Percentiles rank a stretch among this genome's conserved stretches.
Conservation (phyloP, 2,797 vertebrate species). For the Limosa lapponica region DNA sequence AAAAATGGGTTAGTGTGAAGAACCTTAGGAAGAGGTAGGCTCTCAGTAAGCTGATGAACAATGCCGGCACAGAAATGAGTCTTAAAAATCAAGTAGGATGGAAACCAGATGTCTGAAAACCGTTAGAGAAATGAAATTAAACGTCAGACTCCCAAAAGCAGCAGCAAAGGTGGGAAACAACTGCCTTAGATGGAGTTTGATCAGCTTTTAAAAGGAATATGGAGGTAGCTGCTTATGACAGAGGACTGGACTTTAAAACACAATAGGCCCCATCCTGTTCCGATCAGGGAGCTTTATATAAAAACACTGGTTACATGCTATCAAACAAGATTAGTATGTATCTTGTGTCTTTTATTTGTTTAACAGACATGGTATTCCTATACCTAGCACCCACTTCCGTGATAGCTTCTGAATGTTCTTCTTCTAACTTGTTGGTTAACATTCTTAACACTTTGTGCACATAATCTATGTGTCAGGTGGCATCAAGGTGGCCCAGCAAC, state of each 20-base stretch:
- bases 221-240: background rate
- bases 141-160: background rate
- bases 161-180: background rate
- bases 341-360: background rate
- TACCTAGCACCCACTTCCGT: background rate
- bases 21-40: background rate
- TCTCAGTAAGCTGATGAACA: background rate
- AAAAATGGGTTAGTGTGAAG: background rate
- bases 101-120: background rate
- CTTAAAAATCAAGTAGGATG: background rate
- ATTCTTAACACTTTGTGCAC: background rate
- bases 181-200: background rate
- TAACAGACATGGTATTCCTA: background rate
- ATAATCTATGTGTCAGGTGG: background rate
- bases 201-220: background rate
- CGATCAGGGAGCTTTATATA: background rate
- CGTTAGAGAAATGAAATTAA: background rate
- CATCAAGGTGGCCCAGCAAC: background rate
- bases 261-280: background rate
- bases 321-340: background rate
- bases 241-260: background rate
- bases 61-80: background rate
- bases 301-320: background rate
- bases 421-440: background rate
- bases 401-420: background rate